phyloP scores from a whole-genome alignment of 2,113 vertebrate genomes.

The Lycaon pictus region DNA sequence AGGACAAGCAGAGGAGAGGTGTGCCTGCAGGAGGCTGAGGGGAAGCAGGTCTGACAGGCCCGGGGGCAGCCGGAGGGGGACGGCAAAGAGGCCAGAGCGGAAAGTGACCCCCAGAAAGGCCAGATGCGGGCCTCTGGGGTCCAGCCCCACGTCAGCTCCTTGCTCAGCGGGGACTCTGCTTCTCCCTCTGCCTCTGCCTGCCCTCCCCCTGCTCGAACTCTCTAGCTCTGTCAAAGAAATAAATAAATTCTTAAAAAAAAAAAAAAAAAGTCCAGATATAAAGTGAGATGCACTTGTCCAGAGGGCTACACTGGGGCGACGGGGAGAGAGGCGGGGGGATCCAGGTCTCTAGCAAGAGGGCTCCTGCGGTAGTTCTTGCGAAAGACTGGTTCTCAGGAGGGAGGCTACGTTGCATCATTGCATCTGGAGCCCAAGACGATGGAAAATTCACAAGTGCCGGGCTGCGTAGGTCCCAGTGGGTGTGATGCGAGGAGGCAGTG shows the following conservation, averaged over 20 bases:
- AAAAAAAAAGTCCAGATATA: not conserved
- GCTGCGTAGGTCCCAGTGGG: not conserved
- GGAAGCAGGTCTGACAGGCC: not conserved
- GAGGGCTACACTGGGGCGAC: constrained; percentile 15
- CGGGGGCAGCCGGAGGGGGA: no score
- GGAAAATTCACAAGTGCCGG: not conserved
- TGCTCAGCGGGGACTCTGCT: no score
- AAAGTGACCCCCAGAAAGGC: no score
- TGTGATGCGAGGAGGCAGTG: rapidly evolving
- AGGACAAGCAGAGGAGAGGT: constrained; percentile 76
- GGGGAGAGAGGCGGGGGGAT: not conserved
- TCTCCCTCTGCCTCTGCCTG: no score
- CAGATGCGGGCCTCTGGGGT: no score
- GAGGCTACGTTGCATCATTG: not conserved
- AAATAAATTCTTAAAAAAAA: no score
- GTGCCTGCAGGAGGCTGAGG: not conserved
- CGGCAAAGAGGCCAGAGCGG: no score
- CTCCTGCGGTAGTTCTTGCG: not conserved
- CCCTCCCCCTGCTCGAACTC: no score
- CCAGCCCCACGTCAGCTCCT: no score
- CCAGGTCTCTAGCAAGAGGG: not conserved
- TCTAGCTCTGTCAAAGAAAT: no score
- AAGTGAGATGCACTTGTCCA: not conserved
- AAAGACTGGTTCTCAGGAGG: not conserved
- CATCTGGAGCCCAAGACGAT: not conserved